Conservation (phyloP, 2,113 vertebrate species). For the Megaleporinus macrocephalus region DNA sequence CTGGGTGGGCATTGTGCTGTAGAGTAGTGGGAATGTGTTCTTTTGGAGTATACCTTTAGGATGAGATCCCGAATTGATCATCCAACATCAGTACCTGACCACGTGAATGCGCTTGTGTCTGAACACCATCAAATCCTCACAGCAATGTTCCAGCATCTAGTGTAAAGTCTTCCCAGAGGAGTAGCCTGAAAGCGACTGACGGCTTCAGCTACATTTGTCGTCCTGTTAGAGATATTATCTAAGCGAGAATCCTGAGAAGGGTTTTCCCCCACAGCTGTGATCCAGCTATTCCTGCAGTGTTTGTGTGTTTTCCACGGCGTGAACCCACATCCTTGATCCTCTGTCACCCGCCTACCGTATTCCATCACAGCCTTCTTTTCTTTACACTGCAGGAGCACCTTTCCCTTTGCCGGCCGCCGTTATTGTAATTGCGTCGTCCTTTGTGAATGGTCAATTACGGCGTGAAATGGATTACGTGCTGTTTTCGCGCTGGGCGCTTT, state of each 20-base stretch:
- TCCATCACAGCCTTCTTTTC: background rate
- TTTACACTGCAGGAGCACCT: background rate
- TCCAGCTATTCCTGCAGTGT: background rate
- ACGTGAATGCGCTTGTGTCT: too few relatives aligned
- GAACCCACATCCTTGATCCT: background rate
- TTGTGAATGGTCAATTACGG: conserved; percentile 33
- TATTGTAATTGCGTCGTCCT: conserved; percentile 19
- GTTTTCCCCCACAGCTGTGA: background rate
- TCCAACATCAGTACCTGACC: too few relatives aligned
- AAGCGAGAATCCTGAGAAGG: background rate
- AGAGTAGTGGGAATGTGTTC: too few relatives aligned
- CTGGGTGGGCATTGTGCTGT: too few relatives aligned
- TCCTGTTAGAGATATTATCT: background rate
- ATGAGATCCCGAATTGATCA: too few relatives aligned
- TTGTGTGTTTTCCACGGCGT: background rate
- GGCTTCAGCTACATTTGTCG: too few relatives aligned
- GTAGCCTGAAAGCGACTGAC: background rate
- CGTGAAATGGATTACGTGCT: conserved; percentile 35
- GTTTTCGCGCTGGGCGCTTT: conserved; percentile 10
- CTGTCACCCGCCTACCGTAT: background rate
- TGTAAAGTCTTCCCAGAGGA: too few relatives aligned
- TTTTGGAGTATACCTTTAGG: too few relatives aligned
- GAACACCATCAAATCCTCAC: too few relatives aligned
- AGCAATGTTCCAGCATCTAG: too few relatives aligned
- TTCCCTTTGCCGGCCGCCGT: background rate